These are phyloP conservation scores for Arctocebus calabarensis DNA, from an alignment of 2,797 vertebrate genomes.

Conservation along the genomic window DNA sequence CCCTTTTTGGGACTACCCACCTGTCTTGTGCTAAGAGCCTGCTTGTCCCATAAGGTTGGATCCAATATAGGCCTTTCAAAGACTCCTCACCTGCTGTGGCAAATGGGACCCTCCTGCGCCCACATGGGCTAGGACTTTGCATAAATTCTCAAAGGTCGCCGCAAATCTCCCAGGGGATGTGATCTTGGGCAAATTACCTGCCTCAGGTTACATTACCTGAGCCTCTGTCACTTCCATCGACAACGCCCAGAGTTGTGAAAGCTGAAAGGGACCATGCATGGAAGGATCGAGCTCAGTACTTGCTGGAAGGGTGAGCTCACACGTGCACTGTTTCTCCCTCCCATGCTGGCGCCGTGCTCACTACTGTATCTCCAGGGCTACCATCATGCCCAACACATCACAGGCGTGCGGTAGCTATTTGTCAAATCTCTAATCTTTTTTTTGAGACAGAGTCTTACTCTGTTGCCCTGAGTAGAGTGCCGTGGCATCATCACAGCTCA, in stretches of 20 bases:
- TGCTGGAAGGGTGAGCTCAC: fast-evolving
- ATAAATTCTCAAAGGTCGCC: neutral
- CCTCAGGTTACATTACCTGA: neutral
- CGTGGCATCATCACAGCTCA: too few relatives aligned
- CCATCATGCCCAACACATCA: neutral
- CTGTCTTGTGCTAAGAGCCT: neutral
- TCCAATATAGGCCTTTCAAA: neutral
- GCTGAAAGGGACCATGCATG: neutral
- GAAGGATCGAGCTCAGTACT: neutral
- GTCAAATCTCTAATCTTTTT: neutral
- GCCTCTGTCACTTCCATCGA: neutral
- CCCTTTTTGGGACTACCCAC: fast-evolving
- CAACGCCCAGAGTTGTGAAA: neutral
- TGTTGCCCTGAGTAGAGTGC: too few relatives aligned
- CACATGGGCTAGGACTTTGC: neutral
- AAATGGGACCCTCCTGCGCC: neutral
- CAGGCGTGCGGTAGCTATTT: neutral
- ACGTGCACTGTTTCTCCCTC: neutral
- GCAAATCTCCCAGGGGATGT: neutral
- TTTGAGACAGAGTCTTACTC: too few relatives aligned
- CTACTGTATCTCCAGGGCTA: too few relatives aligned
- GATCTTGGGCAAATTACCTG: neutral
- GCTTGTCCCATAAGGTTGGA: neutral
- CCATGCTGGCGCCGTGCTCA: neutral
- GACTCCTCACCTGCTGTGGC: neutral